Evolutionary conservation across 2,113 vertebrate species (phyloP).

Genomic region (Triplophysa tibetana): DNA sequence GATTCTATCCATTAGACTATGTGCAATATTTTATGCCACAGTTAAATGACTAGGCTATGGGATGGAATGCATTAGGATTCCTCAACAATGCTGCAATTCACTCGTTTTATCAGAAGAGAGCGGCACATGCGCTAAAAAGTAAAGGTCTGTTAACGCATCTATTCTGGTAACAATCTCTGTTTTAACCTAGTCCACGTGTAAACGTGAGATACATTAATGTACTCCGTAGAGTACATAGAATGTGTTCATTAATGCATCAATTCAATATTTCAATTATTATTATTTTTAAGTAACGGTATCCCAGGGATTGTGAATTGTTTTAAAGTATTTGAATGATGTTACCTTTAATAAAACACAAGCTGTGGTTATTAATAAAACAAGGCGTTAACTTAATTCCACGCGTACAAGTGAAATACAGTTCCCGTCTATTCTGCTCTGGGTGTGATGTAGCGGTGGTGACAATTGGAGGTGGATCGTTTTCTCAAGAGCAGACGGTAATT

Average conservation of each 20-base stretch:
- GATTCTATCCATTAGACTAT: too few species aligned
- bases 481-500: slow-evolving; percentile 1
- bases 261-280: neutral
- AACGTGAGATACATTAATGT: neutral
- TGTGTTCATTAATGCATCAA: neutral
- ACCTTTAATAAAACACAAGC: neutral
- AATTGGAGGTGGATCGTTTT: slow-evolving; percentile 10
- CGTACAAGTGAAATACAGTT: too few species aligned
- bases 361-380: neutral
- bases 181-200: neutral
- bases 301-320: too few species aligned
- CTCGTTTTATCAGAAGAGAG: neutral
- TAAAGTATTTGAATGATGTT: too few species aligned
- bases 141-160: neutral
- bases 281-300: too few species aligned
- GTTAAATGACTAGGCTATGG: too few species aligned
- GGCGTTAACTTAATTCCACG: neutral
- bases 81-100: neutral
- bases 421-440: too few species aligned
- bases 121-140: neutral
- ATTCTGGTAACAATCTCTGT: too few species aligned
- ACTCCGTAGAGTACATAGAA: neutral
- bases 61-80: neutral
- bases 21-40: too few species aligned
- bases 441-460: too few species aligned